phyloP scores from a whole-genome alignment of 2,797 vertebrate species.

The Limnodromus scolopaceus region DNA sequence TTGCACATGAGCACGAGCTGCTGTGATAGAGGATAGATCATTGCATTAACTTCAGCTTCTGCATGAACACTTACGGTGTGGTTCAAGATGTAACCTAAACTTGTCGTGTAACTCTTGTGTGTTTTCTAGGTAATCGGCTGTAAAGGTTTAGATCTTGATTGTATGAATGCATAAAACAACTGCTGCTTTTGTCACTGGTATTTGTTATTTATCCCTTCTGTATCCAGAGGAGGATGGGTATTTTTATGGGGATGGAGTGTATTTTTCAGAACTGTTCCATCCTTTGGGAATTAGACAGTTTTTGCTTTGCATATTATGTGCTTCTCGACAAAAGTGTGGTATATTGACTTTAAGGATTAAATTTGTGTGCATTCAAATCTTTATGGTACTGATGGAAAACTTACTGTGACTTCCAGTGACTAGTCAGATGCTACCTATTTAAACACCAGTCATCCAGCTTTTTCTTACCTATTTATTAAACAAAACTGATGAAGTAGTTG shows the following conservation, averaged over 20 bases:
- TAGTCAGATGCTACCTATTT: slow-evolving; percentile 65
- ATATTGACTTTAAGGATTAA: slow-evolving; percentile 48
- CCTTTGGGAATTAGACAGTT: slow-evolving; percentile 45
- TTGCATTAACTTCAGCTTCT: slow-evolving; percentile 66
- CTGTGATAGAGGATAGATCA: slow-evolving; percentile 71
- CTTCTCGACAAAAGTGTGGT: slow-evolving; percentile 66
- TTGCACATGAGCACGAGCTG: slow-evolving; percentile 78
- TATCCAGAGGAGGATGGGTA: slow-evolving; percentile 33
- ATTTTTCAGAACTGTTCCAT: slow-evolving; percentile 57
- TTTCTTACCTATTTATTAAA: slow-evolving; percentile 58
- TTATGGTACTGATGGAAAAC: slow-evolving; percentile 63
- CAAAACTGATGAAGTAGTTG: slow-evolving; percentile 28
- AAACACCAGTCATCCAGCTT: slow-evolving; percentile 44
- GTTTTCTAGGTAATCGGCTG: slow-evolving; percentile 54
- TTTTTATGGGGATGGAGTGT: slow-evolving; percentile 58
- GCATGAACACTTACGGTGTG: slow-evolving; percentile 68
- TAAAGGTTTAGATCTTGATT: slow-evolving; percentile 65
- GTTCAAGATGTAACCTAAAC: slow-evolving; percentile 63
- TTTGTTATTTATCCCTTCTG: slow-evolving; percentile 33
- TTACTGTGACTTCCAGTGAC: slow-evolving; percentile 64
- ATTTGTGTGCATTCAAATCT: slow-evolving; percentile 54
- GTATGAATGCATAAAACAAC: slow-evolving; percentile 71
- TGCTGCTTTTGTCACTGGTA: slow-evolving; percentile 62
- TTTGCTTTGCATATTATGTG: slow-evolving; percentile 63
- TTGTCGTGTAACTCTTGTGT: slow-evolving; percentile 57